A percentile compares a stretch with the other conserved stretches of the same genome.
Evolutionary conservation across 1,140 invertebrate species (phyloP).

Genomic region (Macrocentrus cingulum): DNA sequence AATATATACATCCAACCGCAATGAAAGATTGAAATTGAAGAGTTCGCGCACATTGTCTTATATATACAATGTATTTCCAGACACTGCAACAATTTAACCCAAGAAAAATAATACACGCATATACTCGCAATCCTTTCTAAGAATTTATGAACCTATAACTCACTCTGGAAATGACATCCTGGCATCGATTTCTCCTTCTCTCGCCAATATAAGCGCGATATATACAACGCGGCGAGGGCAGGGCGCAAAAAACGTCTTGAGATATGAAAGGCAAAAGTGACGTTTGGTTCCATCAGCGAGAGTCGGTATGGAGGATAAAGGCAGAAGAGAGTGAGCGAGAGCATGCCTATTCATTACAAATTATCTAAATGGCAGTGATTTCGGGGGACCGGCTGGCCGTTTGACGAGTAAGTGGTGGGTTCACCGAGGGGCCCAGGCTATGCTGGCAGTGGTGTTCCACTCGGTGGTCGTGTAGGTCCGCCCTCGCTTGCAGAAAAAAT

Average conservation of each 20-base stretch:
- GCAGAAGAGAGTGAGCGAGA: conserved; percentile 25
- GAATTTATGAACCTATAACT: conserved; percentile 3
- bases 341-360: conserved; percentile 61
- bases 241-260: conserved; percentile 21
- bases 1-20: too few species aligned
- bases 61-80: too few species aligned
- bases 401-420: conserved; percentile 61
- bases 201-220: conserved; percentile 16
- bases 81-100: too few species aligned
- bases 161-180: conserved; percentile 16
- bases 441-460: conserved; percentile 42
- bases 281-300: conserved; percentile 14
- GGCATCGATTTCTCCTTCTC: conserved; percentile 1
- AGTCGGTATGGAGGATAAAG: conserved; percentile 26
- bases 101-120: too few species aligned
- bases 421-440: conserved; percentile 35
- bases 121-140: too few species aligned
- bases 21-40: too few species aligned
- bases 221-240: neutral
- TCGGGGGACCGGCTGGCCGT: conserved; percentile 55
- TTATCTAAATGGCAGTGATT: conserved; percentile 62
- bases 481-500: neutral
- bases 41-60: too few species aligned
- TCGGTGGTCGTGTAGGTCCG: conserved; percentile 18
- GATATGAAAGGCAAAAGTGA: conserved; percentile 21